Percentiles rank a stretch among this genome's conserved stretches.
Evolutionary conservation across 2,888 invertebrate species (phyloP).

Genomic region (Tachina grossa): DNA sequence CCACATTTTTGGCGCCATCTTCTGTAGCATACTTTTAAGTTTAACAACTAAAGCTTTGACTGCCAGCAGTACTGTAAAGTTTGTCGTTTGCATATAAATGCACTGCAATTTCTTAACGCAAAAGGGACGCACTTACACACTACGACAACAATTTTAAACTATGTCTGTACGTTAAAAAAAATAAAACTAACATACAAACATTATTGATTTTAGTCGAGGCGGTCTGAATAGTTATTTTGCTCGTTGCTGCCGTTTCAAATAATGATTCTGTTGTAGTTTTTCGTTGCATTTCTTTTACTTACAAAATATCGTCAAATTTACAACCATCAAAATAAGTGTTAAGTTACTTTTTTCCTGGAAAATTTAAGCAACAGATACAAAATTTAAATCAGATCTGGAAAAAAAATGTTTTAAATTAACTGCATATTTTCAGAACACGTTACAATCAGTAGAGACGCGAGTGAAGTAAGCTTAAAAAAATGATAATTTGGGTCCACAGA

Average conservation of each 20-base stretch:
- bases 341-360: conserved; percentile 5
- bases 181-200: neutral
- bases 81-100: conserved; percentile 69
- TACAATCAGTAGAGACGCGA: too few species aligned
- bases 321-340: conserved; percentile 57
- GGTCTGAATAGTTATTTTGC: conserved; percentile 46
- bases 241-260: conserved; percentile 37
- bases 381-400: neutral
- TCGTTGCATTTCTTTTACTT: conserved; percentile 8
- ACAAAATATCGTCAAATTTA: conserved; percentile 64
- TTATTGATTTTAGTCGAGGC: conserved; percentile 66
- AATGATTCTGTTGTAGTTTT: conserved; percentile 20
- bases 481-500: too few species aligned
- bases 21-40: conserved; percentile 51
- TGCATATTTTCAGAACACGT: too few species aligned
- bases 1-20: conserved; percentile 1
- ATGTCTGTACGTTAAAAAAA: conserved; percentile 15
- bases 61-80: conserved; percentile 57
- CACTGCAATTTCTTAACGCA: conserved; percentile 59
- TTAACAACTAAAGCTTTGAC: conserved; percentile 63
- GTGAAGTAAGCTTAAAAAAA: fast-evolving
- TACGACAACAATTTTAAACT: neutral
- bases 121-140: conserved; percentile 39
- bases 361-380: neutral
- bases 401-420: neutral